Conservation (phyloP, 2,113 vertebrate genomes). For the Elephantulus edwardii region DNA sequence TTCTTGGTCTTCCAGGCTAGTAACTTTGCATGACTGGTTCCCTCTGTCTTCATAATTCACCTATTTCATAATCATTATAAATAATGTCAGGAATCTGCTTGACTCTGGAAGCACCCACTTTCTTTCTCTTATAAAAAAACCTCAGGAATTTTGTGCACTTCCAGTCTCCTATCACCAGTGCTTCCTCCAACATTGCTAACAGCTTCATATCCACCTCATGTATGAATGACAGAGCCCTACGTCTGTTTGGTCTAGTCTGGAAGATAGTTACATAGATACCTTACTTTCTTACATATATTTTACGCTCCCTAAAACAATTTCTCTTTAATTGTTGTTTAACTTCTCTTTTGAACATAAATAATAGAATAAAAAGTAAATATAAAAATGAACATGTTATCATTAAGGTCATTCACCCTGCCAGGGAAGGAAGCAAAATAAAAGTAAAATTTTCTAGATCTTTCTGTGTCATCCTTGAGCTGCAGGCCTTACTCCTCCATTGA, state of each 20-base stretch:
- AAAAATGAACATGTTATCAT: too few species aligned
- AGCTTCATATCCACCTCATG: neutral
- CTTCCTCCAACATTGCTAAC: neutral
- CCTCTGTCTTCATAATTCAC: neutral
- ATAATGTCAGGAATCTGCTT: neutral
- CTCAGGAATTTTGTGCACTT: neutral
- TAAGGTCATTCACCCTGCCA: neutral
- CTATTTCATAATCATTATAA: neutral
- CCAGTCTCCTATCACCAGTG: neutral
- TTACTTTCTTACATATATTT: too few species aligned
- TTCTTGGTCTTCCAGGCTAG: neutral
- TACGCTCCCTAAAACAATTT: too few species aligned
- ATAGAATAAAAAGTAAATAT: too few species aligned
- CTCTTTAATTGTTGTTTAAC: neutral
- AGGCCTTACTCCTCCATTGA: neutral
- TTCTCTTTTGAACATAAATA: neutral
- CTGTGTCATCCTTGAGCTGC: neutral
- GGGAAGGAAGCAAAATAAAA: neutral
- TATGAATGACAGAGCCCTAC: accelerated
- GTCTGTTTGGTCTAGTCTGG: neutral
- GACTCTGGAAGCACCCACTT: neutral
- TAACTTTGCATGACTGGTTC: accelerated
- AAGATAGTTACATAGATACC: neutral
- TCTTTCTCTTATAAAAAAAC: neutral
- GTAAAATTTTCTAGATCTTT: neutral